Evolutionary conservation across 2,888 invertebrate species (phyloP).

Genomic region (Sphaeridia pumilis): DNA sequence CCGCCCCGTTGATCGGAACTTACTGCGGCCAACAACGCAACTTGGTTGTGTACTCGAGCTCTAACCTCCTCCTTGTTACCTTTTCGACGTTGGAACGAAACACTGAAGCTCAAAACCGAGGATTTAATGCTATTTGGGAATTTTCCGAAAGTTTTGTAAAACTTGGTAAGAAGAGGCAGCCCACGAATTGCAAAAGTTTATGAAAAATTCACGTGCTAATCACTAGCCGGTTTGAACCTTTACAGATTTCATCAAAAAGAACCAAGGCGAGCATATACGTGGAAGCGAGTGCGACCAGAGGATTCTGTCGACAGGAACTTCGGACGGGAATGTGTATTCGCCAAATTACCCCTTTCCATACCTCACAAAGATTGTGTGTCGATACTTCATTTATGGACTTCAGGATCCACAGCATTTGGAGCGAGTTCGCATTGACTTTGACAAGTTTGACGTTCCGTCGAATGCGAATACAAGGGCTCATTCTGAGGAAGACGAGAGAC

Average conservation of each 20-base stretch:
- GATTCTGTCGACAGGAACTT: slow-evolving; percentile 85
- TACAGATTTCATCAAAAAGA: slow-evolving; percentile 77
- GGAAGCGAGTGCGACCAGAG: slow-evolving; percentile 99
- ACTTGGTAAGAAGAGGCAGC: slow-evolving; percentile 58
- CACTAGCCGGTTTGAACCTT: not conserved
- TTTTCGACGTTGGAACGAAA: slow-evolving; percentile 83
- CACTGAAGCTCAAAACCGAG: slow-evolving; percentile 91
- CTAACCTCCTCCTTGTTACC: slow-evolving; percentile 76
- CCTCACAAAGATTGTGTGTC: slow-evolving; percentile 90
- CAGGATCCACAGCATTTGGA: slow-evolving; percentile 94
- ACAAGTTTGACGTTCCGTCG: slow-evolving; percentile 72
- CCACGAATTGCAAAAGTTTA: slow-evolving; percentile 2
- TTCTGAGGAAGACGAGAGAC: slow-evolving; percentile 28
- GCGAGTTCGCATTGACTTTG: slow-evolving; percentile 78
- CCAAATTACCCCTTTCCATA: slow-evolving; percentile 94
- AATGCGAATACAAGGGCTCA: slow-evolving; percentile 48
- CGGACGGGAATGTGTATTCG: slow-evolving; percentile 77
- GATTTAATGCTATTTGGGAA: slow-evolving; percentile 96
- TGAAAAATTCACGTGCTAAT: not conserved
- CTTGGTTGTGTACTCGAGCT: slow-evolving; percentile 87
- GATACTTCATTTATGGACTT: slow-evolving; percentile 96
- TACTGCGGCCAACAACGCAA: slow-evolving; percentile 96
- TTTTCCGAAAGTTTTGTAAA: slow-evolving; percentile 98
- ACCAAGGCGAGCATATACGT: slow-evolving; percentile 86
- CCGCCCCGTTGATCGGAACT: slow-evolving; percentile 82